Percentiles rank a stretch among this genome's conserved stretches.
These are phyloP conservation scores for Pomacea canaliculata DNA, from an alignment of 2,888 invertebrate species.

Conservation along the genomic window DNA sequence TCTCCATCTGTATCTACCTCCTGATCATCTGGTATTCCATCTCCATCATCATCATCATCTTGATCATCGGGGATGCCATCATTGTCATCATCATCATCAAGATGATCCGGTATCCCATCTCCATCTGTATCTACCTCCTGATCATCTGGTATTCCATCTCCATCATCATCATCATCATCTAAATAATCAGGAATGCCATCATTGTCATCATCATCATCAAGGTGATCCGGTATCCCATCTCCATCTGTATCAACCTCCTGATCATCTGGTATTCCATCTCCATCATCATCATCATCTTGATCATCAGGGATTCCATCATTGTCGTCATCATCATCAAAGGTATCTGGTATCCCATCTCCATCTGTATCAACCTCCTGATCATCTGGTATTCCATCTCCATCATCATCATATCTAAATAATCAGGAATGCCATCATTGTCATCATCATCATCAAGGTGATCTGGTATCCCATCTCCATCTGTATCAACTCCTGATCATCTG, in stretches of 20 bases:
- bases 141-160: slow-evolving; percentile 53
- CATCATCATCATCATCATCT: slow-evolving; percentile 57
- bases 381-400: slow-evolving; percentile 58
- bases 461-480: slow-evolving; percentile 48
- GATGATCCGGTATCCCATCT: slow-evolving; percentile 41
- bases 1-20: slow-evolving; percentile 49
- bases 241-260: slow-evolving; percentile 53
- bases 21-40: slow-evolving; percentile 46
- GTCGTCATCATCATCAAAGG: slow-evolving; percentile 50
- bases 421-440: slow-evolving; percentile 58
- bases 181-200: slow-evolving; percentile 58
- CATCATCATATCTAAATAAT: slow-evolving; percentile 40
- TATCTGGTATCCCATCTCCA: slow-evolving; percentile 46
- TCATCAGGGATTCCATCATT: slow-evolving; percentile 57
- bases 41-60: slow-evolving; percentile 57
- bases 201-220: slow-evolving; percentile 43
- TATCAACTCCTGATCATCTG: slow-evolving; percentile 51
- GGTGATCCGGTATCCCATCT: slow-evolving; percentile 41
- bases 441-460: slow-evolving; percentile 39
- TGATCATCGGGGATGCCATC: slow-evolving; percentile 59
- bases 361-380: slow-evolving; percentile 32
- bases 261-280: slow-evolving; percentile 53
- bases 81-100: slow-evolving; percentile 43
- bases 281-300: slow-evolving; percentile 54
- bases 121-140: slow-evolving; percentile 53